Conservation (phyloP, 1,140 invertebrate genomes). For the Platyura marginata region DNA sequence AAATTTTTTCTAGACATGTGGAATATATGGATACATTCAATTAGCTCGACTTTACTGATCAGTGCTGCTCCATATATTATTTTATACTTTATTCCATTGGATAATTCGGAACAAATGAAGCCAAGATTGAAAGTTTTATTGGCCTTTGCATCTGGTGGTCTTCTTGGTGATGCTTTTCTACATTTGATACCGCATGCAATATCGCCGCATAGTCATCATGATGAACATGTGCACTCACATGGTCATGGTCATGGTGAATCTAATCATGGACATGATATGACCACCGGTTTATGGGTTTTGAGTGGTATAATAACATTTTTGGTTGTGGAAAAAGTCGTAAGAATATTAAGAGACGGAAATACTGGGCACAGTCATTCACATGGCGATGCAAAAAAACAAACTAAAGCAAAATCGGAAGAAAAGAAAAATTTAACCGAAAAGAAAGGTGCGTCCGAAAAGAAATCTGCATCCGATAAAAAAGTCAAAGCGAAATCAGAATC, state of each 20-base stretch:
- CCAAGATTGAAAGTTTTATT: conserved; percentile 62
- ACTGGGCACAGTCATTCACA: conserved; percentile 35
- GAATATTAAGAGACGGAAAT: conserved; percentile 70
- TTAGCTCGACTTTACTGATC: conserved; percentile 79
- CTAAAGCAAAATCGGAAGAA: conserved; percentile 6
- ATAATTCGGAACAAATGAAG: conserved; percentile 67
- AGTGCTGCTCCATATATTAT: conserved; percentile 88
- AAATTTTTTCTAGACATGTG: conserved; percentile 11
- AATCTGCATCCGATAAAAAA: conserved; percentile 11
- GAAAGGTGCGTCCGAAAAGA: conserved; percentile 16
- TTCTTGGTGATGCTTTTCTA: conserved; percentile 89
- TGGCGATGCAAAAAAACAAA: conserved; percentile 17
- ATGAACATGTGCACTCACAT: conserved; percentile 35
- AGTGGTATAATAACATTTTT: conserved; percentile 79
- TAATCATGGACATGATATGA: conserved; percentile 48
- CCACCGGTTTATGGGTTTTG: conserved; percentile 72
- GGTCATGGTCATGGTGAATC: conserved; percentile 26
- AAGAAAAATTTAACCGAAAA: conserved; percentile 18
- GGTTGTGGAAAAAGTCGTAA: conserved; percentile 79
- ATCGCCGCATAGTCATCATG: conserved; percentile 34
- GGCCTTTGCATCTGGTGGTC: conserved; percentile 87
- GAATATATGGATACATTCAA: conserved; percentile 60
- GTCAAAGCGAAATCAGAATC: conserved; percentile 18
- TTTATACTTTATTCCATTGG: conserved; percentile 82
- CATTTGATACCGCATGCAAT: conserved; percentile 89